A percentile compares a stretch with the other conserved stretches of the same genome.
These are phyloP conservation scores for Zaprionus tsacasi DNA, from an alignment of 1,140 invertebrate genomes.

Conservation along the genomic window DNA sequence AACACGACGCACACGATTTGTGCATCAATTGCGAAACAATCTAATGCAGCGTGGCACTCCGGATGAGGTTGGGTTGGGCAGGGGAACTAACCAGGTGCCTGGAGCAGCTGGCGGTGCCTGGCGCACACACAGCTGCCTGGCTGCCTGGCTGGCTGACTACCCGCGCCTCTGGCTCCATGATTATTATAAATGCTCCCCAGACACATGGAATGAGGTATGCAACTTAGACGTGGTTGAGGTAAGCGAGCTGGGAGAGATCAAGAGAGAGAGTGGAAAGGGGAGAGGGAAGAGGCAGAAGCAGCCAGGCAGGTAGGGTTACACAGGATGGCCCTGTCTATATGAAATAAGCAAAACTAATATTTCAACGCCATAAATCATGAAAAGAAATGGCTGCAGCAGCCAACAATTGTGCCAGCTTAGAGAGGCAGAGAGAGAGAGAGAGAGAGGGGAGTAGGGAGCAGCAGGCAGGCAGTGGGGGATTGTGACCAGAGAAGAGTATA, in stretches of 20 bases:
- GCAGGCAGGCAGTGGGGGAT: neutral
- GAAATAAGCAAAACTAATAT: slow-evolving; percentile 80
- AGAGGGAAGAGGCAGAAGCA: neutral
- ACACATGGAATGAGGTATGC: slow-evolving; percentile 68
- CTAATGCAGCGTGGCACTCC: slow-evolving; percentile 16
- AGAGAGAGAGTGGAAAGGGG: neutral
- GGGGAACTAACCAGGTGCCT: neutral
- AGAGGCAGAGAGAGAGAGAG: too few species aligned
- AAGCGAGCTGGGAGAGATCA: slow-evolving; percentile 7
- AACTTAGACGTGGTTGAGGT: slow-evolving; percentile 63
- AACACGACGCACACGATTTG: slow-evolving; percentile 60
- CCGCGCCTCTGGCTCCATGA: slow-evolving; percentile 36
- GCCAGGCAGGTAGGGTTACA: neutral
- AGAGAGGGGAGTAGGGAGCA: neutral
- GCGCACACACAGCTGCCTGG: neutral
- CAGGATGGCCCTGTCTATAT: slow-evolving; percentile 37
- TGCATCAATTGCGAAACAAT: slow-evolving; percentile 70
- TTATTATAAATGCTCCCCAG: slow-evolving; percentile 69
- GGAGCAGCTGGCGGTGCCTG: slow-evolving; percentile 14
- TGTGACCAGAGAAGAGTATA: too few species aligned
- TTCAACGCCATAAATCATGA: slow-evolving; percentile 79
- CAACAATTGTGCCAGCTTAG: slow-evolving; percentile 11
- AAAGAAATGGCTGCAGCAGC: slow-evolving; percentile 63
- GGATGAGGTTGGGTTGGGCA: slow-evolving; percentile 2
- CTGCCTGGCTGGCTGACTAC: neutral